Conservation (phyloP, 2,797 vertebrate species). For the Gobionotothen gibberifrons region DNA sequence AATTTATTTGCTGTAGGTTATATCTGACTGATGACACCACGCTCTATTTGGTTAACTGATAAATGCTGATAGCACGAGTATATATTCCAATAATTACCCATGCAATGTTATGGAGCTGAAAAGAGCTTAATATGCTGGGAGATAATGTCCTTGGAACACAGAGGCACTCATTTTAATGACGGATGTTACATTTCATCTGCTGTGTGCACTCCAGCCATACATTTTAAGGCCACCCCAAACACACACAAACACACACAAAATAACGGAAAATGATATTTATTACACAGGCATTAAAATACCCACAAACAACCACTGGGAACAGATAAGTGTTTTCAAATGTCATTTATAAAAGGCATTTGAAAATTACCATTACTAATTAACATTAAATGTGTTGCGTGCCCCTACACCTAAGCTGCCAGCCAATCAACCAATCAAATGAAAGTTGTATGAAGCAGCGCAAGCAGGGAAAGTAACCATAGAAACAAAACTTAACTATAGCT, state of each 20-base stretch:
- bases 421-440: too few relatives aligned
- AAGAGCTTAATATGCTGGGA: conserved; percentile 24
- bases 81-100: conserved; percentile 27
- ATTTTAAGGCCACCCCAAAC: conserved; percentile 10
- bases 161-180: conserved; percentile 32
- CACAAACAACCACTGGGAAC: too few relatives aligned
- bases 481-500: too few relatives aligned
- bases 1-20: conserved; percentile 27
- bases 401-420: too few relatives aligned
- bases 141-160: conserved; percentile 28
- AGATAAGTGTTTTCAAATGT: too few relatives aligned
- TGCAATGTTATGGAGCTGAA: conserved; percentile 3
- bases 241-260: background rate
- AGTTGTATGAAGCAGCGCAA: too few relatives aligned
- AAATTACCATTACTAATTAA: too few relatives aligned
- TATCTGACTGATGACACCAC: conserved; percentile 34
- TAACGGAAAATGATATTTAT: too few relatives aligned
- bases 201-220: background rate
- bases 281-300: too few relatives aligned
- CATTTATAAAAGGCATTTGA: too few relatives aligned
- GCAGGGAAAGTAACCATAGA: too few relatives aligned
- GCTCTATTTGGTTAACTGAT: conserved; percentile 18
- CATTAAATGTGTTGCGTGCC: too few relatives aligned
- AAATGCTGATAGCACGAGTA: conserved; percentile 11
- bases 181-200: conserved; percentile 23